Conservation (phyloP, 2,113 vertebrate genomes). For the Pycnonotus jocosus region DNA sequence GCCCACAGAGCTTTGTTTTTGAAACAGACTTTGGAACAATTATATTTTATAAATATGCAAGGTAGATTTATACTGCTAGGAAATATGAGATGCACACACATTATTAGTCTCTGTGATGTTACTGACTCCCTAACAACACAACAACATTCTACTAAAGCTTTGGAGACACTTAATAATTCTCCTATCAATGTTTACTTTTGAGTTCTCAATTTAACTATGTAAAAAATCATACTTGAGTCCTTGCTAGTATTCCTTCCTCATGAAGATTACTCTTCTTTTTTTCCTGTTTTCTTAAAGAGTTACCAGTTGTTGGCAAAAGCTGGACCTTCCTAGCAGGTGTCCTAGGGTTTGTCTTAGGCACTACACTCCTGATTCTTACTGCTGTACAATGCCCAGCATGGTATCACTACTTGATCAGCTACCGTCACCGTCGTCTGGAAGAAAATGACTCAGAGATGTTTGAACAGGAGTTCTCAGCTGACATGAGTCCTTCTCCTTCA, state of each 20-base stretch:
- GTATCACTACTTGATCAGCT: slow-evolving; percentile 82
- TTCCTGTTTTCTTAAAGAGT: background rate
- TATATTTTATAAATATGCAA: background rate
- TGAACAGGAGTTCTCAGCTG: slow-evolving; percentile 63
- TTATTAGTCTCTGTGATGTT: background rate
- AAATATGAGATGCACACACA: background rate
- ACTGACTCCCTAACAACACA: background rate
- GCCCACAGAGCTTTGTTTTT: background rate
- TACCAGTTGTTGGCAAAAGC: slow-evolving; percentile 69
- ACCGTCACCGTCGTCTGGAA: slow-evolving; percentile 78
- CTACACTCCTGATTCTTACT: slow-evolving; percentile 75
- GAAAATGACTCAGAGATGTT: slow-evolving; percentile 69
- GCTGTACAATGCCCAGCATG: slow-evolving; percentile 83
- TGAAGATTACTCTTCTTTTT: background rate
- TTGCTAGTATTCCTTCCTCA: background rate
- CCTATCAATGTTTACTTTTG: background rate
- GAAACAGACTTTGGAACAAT: background rate
- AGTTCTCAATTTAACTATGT: background rate
- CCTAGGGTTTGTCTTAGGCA: slow-evolving; percentile 68
- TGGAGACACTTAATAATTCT: background rate
- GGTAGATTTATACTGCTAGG: background rate
- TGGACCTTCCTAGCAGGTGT: slow-evolving; percentile 85
- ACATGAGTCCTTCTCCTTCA: slow-evolving; percentile 53
- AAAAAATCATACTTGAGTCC: background rate
- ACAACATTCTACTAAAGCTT: background rate